Evolutionary conservation across 2,113 vertebrate species (phyloP), one percentile per base, ranked within the genome.

Genomic region (Ursus arctos): DNA sequence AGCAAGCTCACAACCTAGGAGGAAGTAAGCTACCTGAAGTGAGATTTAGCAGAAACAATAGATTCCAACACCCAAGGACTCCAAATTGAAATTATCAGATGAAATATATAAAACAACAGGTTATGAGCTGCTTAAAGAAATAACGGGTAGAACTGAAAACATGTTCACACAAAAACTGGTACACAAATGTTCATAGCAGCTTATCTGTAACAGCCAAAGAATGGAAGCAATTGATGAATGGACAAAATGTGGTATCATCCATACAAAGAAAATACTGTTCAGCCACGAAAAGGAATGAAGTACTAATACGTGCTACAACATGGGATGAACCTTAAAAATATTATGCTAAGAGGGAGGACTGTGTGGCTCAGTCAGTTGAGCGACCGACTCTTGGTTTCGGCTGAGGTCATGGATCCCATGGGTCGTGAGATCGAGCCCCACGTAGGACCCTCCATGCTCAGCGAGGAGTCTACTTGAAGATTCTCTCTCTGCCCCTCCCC

Each of bases 271-370:
- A 77, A 49, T 51, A 82, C 47, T 31, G 65, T 5, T 57, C 26
- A 57, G 26, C 47, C 49, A 91, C 40, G 82, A 88, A 88, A 92
- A 49, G 31, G 22, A 88, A 94, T 57, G n/a, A 93, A 86, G n/a
- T 79, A 55, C 1, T 61, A 24, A 63, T 11, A 90, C 13, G 59
- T 33, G 11, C 16, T 87, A 57, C 16, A 83, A 88, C 11, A 94
- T 88, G 63, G 71, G 61, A 88, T 53, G 28, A 84, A 69, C 61
- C n/a, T 69, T 53, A 24, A 88, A 67, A 80, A 12, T 43, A 76
- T n/a, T 91, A 81, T 1, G 67, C 26, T 51, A 65, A 92, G 47
- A 92, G 76, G 91, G 51, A 65, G 16, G 43, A 24, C 26, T 76
- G 43, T 24, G 43, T 49, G 43, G 15, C 43, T 76, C 21, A 76